phyloP scores from a whole-genome alignment of 1,140 invertebrate species.

The Nebria ingens region DNA sequence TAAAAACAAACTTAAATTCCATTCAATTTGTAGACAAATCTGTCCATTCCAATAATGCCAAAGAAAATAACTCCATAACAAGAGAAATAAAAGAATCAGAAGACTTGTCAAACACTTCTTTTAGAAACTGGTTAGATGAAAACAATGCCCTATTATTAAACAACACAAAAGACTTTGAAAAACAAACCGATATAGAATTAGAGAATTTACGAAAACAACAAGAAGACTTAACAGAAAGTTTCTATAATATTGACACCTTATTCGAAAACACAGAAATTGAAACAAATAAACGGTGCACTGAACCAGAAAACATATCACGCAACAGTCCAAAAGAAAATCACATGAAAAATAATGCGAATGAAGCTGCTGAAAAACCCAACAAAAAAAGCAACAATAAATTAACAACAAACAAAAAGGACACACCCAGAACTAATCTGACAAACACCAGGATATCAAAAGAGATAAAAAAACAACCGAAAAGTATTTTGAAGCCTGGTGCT shows the following conservation, averaged over 20 bases:
- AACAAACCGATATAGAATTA: slow-evolving; percentile 11
- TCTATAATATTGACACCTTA: slow-evolving; percentile 8
- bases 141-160: slow-evolving; percentile 2
- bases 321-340: slow-evolving; percentile 19
- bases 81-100: too few species aligned
- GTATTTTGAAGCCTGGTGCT: slow-evolving; percentile 22
- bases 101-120: too few species aligned
- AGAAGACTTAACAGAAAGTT: slow-evolving; percentile 10
- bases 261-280: slow-evolving; percentile 4
- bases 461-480: slow-evolving; percentile 20
- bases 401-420: slow-evolving; percentile 19
- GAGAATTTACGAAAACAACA: slow-evolving; percentile 14
- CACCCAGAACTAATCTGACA: too few species aligned
- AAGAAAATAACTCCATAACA: too few species aligned
- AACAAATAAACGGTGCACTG: slow-evolving; percentile 14
- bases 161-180: slow-evolving; percentile 7
- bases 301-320: background rate
- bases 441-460: too few species aligned
- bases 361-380: background rate
- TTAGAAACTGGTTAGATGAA: slow-evolving; percentile 17
- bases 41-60: background rate
- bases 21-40: background rate
- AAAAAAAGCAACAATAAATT: slow-evolving; percentile 17
- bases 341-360: slow-evolving; percentile 18
- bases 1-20: too few species aligned